These are phyloP conservation scores for Oegoconia quadripuncta DNA, from an alignment of 2,888 invertebrate genomes.

Conservation along the genomic window DNA sequence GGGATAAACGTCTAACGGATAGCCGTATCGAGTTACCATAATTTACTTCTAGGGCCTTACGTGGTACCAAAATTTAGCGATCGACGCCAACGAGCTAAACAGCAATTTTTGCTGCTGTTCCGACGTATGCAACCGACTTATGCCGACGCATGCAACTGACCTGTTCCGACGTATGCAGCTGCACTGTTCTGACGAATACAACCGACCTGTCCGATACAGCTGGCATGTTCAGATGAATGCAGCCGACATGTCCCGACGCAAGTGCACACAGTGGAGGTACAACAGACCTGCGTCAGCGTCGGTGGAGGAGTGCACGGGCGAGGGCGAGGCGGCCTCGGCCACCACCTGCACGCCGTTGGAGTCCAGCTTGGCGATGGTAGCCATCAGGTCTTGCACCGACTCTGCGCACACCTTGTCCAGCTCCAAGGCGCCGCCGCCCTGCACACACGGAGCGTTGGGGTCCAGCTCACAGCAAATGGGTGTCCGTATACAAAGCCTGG, in stretches of 20 bases:
- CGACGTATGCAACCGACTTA: neutral
- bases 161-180: too few species aligned
- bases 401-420: conserved; percentile 91
- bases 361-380: conserved; percentile 91
- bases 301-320: conserved; percentile 87
- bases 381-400: conserved; percentile 91
- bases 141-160: too few species aligned
- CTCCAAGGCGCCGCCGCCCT: conserved; percentile 45
- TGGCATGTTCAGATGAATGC: neutral
- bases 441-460: conserved; percentile 4
- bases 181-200: too few species aligned
- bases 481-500: too few species aligned
- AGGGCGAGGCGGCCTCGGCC: conserved; percentile 65
- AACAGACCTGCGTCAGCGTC: conserved; percentile 68
- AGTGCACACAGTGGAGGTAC: neutral
- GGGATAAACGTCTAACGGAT: too few species aligned
- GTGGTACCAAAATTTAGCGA: too few species aligned
- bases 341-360: conserved; percentile 88
- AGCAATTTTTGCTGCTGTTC: neutral
- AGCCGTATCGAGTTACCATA: too few species aligned
- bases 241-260: neutral
- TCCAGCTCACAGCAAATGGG: neutral
- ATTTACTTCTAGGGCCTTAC: too few species aligned
- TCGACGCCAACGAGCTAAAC: too few species aligned
- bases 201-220: too few species aligned